Evolutionary conservation across 2,797 vertebrate genomes (phyloP), one percentile per base, ranked within the genome.

Genomic region (Bovichtus diacanthus): DNA sequence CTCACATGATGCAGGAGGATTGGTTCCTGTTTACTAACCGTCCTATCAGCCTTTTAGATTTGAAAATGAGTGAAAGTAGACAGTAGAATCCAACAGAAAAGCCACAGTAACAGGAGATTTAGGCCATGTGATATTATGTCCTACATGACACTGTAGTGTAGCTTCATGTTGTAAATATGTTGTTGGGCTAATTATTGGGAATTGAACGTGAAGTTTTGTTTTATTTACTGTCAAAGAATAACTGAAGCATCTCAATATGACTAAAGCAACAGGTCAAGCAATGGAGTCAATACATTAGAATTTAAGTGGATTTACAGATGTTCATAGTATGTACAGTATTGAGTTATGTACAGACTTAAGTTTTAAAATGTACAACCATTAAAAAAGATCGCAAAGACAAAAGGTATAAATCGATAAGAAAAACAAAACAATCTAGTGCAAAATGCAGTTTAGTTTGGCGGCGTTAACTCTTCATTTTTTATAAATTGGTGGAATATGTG

Each of bases 401-500:
- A 62, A 43, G 3, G 25, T 5, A 27, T 11, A 21, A 58, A 38
- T 66, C 10, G 31, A 43, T 15, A 21, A 15, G 13, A 59, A n/a
- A n/a, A n/a, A n/a, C n/a, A n/a, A n/a, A n/a, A n/a, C n/a, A n/a
- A n/a, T n/a, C n/a, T n/a, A n/a, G n/a, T n/a, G n/a, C n/a, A n/a
- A n/a, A n/a, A n/a, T n/a, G n/a, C n/a, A n/a, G n/a, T n/a, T n/a
- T n/a, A n/a, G n/a, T n/a, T n/a, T n/a, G n/a, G n/a, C n/a, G n/a
- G n/a, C n/a, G n/a, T n/a, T n/a, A n/a, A n/a, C n/a, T n/a, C n/a
- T n/a, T n/a, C n/a, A n/a, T n/a, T n/a, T n/a, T n/a, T n/a, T n/a
- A n/a, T n/a, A n/a, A n/a, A 62, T 29, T 70, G 23, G 15, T 55
- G 4, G 53, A 74, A 58, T 8, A 8, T 76, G 71, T 76, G 67